phyloP scores from a whole-genome alignment of 2,113 vertebrate species.

The Oncorhynchus gorbuscha region DNA sequence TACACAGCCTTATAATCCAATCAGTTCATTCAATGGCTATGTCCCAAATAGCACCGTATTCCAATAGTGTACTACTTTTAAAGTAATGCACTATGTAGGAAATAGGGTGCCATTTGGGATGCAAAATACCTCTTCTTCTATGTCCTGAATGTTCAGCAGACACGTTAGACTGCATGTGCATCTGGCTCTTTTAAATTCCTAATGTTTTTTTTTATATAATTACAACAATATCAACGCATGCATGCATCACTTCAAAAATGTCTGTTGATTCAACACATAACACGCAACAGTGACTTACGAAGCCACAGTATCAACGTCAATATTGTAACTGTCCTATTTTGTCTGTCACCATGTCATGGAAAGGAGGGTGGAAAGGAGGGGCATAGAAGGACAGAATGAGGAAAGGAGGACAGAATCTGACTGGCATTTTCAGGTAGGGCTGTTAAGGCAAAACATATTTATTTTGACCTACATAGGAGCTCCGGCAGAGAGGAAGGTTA shows the following conservation, averaged over 20 bases:
- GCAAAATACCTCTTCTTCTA: not conserved
- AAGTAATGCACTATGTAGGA: no score
- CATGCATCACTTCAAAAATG: slow-evolving; percentile 4
- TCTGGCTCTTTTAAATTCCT: slow-evolving; percentile 1
- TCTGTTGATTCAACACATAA: not conserved
- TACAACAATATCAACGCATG: not conserved
- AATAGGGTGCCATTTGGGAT: no score
- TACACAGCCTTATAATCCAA: slow-evolving; percentile 55
- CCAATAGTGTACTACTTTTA: no score
- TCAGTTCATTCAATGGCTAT: slow-evolving; percentile 52
- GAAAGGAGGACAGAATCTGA: slow-evolving; percentile 53
- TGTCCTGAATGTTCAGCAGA: slow-evolving; percentile 38
- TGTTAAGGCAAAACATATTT: slow-evolving; percentile 68
- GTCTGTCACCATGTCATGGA: slow-evolving; percentile 34
- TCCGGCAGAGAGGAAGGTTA: slow-evolving; percentile 58
- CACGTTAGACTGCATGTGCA: slow-evolving; percentile 42
- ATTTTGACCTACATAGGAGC: slow-evolving; percentile 68
- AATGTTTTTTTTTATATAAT: slow-evolving; percentile 23
- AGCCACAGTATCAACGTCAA: not conserved
- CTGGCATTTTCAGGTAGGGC: slow-evolving; percentile 54
- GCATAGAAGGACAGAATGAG: not conserved
- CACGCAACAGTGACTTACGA: not conserved
- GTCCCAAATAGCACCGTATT: slow-evolving; percentile 35
- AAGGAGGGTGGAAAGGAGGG: not conserved
- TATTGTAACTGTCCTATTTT: slow-evolving; percentile 13